These are phyloP conservation scores for Orcinus orca DNA, from an alignment of 2,113 vertebrate species.

Conservation along the genomic window DNA sequence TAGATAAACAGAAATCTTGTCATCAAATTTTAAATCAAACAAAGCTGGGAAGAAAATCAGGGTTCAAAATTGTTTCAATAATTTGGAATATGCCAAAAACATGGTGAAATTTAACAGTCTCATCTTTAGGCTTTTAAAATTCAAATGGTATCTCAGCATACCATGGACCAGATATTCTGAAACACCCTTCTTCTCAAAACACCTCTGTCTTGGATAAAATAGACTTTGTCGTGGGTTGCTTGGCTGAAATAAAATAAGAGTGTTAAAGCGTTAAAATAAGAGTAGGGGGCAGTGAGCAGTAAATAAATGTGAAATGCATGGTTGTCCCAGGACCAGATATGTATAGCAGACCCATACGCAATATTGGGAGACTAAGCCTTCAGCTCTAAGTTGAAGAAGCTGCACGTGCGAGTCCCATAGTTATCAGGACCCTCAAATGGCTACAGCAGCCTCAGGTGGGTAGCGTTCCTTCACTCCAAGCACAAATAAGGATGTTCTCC, in stretches of 20 bases:
- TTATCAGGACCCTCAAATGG: neutral
- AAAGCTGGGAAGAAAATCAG: neutral
- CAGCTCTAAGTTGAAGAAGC: neutral
- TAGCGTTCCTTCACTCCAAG: neutral
- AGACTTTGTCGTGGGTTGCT: neutral
- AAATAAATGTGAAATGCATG: neutral
- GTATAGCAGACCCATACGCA: neutral
- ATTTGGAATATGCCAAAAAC: neutral
- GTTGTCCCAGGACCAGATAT: neutral
- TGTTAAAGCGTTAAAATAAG: neutral
- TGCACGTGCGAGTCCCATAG: neutral
- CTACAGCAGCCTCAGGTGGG: neutral
- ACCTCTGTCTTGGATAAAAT: neutral
- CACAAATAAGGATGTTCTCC: neutral
- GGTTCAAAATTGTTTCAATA: neutral
- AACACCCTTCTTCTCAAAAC: neutral
- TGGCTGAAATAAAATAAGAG: neutral
- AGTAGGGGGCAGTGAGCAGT: neutral
- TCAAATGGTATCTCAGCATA: neutral
- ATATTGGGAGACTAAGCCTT: neutral
- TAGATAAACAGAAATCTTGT: constrained; percentile 1
- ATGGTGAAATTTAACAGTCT: neutral
- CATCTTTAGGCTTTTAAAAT: constrained; percentile 18
- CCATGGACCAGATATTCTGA: neutral
- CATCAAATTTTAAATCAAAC: neutral